phyloP scores from a whole-genome alignment of 2,797 vertebrate species.

The Malacoctenus gilli region DNA sequence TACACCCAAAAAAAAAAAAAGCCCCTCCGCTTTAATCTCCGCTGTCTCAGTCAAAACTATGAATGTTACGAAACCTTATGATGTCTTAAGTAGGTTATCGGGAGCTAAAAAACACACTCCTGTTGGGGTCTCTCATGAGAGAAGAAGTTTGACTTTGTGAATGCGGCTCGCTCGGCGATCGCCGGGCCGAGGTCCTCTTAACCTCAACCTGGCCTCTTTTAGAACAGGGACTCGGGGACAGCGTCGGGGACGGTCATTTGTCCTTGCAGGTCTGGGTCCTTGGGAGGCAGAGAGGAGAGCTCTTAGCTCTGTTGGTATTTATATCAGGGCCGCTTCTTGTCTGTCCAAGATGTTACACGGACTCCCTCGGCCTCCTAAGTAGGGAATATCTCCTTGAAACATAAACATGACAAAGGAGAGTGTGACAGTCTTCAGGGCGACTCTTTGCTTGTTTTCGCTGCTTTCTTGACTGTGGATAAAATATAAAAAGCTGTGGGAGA shows the following conservation, averaged over 20 bases:
- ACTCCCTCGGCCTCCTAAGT: conserved; percentile 66
- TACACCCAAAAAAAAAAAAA: background rate
- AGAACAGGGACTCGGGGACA: conserved; percentile 68
- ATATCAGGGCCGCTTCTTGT: conserved; percentile 69
- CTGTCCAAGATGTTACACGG: conserved; percentile 57
- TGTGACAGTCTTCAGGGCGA: conserved; percentile 57
- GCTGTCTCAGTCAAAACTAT: conserved; percentile 26
- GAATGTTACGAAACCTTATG: conserved; percentile 9
- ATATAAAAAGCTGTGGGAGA: conserved; percentile 38
- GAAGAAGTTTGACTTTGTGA: conserved; percentile 66
- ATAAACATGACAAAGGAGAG: conserved; percentile 67
- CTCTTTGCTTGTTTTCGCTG: conserved; percentile 42
- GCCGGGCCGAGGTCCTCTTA: conserved; percentile 61
- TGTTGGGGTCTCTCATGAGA: conserved; percentile 44
- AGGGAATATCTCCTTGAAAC: conserved; percentile 72
- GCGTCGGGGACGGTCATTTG: conserved; percentile 67
- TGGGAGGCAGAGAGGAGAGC: conserved; percentile 68
- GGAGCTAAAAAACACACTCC: conserved; percentile 32
- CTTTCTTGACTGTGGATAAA: conserved; percentile 52
- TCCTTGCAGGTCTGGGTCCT: conserved; percentile 74
- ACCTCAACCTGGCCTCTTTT: conserved; percentile 74
- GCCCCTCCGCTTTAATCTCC: conserved; percentile 14
- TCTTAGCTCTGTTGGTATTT: conserved; percentile 75
- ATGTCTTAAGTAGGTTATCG: conserved; percentile 61
- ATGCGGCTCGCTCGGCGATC: conserved; percentile 37